Evolutionary conservation across 53 echinoderm and acorn worm genomes (phyloP).

Genomic region (Hippasteria phrygiana): DNA sequence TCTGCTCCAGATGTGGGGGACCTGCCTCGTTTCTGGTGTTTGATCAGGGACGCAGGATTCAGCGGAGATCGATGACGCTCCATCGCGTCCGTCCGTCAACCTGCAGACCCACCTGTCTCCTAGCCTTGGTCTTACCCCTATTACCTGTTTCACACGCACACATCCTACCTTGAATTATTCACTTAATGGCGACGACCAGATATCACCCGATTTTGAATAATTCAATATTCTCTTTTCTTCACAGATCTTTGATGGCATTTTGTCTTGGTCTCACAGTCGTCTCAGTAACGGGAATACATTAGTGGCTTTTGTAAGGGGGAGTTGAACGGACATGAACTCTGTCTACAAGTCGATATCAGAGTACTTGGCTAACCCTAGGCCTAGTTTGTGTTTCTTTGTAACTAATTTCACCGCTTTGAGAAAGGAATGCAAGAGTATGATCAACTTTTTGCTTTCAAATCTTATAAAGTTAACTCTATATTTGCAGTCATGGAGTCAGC

Average conservation of each 20-base stretch:
- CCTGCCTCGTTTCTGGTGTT: constrained; percentile 33
- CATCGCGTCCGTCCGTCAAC: constrained; percentile 59
- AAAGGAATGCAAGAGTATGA: neutral
- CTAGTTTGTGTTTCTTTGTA: neutral
- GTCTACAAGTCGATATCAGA: neutral
- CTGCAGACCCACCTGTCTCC: neutral
- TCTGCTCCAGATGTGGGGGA: constrained; percentile 54
- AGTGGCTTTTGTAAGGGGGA: neutral
- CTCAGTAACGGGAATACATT: constrained; percentile 15
- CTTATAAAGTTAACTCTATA: neutral
- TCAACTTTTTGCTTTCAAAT: neutral
- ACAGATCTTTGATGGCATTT: constrained; percentile 55
- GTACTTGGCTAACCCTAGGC: neutral
- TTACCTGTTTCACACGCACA: neutral
- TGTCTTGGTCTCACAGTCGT: neutral
- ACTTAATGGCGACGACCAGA: constrained; percentile 34
- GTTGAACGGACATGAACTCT: neutral
- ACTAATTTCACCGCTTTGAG: neutral
- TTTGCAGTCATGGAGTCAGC: neutral
- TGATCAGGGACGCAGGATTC: constrained; percentile 43
- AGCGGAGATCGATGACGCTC: constrained; percentile 27
- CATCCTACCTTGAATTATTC: constrained; percentile 31
- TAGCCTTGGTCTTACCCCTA: neutral
- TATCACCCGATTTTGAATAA: constrained; percentile 68
- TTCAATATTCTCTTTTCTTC: constrained; percentile 65